Evolutionary conservation across 2,113 vertebrate species (phyloP), one percentile per base, ranked within the genome.

Genomic region (Heterochromis multidens): DNA sequence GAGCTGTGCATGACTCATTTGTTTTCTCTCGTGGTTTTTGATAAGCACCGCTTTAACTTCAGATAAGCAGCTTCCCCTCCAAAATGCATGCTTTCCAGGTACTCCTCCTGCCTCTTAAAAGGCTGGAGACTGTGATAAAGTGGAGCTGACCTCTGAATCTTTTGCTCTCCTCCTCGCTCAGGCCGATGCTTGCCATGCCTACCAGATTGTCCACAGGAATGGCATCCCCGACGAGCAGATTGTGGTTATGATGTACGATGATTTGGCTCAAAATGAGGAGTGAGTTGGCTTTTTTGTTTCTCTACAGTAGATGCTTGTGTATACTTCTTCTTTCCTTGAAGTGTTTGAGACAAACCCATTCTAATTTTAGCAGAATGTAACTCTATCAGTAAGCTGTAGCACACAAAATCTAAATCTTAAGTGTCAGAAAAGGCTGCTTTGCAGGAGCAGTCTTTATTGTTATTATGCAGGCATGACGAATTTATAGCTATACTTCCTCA

Each of bases 231-330:
- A 99, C 3, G 97, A 99, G 91, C 98, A 97, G 95, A 97, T 99
- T 7, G 65, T 99, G n/a, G 97, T 99, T 56, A 99, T 99, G 99
- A 99, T 99, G 99, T 99, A 97, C 1, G 99, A 99, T 16, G 99
- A 99, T 93, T 96, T 99, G 72, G 98, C 98, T 54, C 19, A 96
- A 5, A 96, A 92, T 21, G 89, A 96, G 0, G 80, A 97, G 99
- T 99, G 93, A 98, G 99, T 98, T 79, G 2, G 19, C 35, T 7
- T 57, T 61, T 43, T 35, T 12, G 1, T 74, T 52, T 65, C 16
- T 43, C 0, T 58, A 7, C 23, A 5, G 4, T 35, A n/a, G 6
- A 37, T 49, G 12, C 58, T 35, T 60, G 0, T 54, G 31, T 8
- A 72, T 13, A 72, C 79, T 91, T 43, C 33, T 67, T 85, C 46